These are phyloP conservation scores for Synchiropus splendidus DNA, from an alignment of 2,113 vertebrate genomes.

Conservation along the genomic window DNA sequence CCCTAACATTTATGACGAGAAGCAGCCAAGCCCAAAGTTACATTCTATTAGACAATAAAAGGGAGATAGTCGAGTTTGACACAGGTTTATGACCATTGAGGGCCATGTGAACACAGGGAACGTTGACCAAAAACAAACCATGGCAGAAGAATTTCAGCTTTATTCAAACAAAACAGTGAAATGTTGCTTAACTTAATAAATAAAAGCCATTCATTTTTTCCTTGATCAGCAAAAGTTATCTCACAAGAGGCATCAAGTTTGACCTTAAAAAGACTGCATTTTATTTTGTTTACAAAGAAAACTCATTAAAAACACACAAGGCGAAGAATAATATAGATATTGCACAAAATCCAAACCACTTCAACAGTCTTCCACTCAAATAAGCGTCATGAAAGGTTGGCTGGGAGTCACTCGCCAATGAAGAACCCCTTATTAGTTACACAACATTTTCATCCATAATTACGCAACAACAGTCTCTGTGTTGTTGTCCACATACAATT, in stretches of 20 bases:
- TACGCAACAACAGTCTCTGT: too few species aligned
- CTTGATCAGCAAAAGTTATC: conserved; percentile 13
- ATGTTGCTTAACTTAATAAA: conserved; percentile 11
- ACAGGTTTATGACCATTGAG: conserved; percentile 24
- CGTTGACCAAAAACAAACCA: conserved; percentile 5
- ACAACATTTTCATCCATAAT: too few species aligned
- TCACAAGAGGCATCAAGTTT: conserved; percentile 13
- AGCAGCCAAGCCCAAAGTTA: not conserved
- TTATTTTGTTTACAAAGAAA: too few species aligned
- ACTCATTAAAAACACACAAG: conserved; percentile 22
- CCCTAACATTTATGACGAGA: too few species aligned
- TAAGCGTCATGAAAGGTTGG: too few species aligned
- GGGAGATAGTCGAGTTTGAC: not conserved
- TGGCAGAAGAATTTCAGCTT: conserved; percentile 21
- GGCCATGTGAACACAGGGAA: conserved; percentile 2
- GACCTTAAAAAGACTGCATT: conserved; percentile 5
- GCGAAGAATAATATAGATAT: conserved; percentile 35
- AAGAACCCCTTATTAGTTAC: too few species aligned
- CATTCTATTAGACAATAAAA: conserved; percentile 35
- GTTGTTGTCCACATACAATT: too few species aligned
- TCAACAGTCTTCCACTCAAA: too few species aligned
- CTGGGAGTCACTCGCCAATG: too few species aligned
- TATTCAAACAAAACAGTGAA: conserved; percentile 48
- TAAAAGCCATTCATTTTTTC: conserved; percentile 1
- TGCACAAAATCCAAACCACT: conserved; percentile 41